Evolutionary conservation across 2,888 invertebrate genomes (phyloP), one percentile per base, ranked within the genome.

Genomic region (Aphidius colemani): DNA sequence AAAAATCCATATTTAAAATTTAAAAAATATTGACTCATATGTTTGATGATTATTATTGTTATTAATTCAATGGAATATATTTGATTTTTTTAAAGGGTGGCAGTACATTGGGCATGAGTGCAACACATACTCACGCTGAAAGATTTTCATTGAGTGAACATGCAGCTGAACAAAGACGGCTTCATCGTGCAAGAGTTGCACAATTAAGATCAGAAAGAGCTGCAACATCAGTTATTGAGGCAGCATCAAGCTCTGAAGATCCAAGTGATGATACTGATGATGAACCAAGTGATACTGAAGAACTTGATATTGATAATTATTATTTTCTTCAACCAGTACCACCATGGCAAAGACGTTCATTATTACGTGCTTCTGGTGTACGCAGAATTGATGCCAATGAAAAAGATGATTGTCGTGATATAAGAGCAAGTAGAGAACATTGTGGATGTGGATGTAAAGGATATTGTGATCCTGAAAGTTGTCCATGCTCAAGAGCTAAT

Each of bases 361-460:
- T 98, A 60, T 85, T 98, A 13, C 88, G 96, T 61, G 92, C 94
- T n/a, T 93, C 97, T 7, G 98, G 98, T 0, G 92, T 98, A 0
- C 87, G 94, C 59, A 95, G 96, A 84, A 97, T 98, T 75, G 98
- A 98, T 83, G 89, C 92, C 5, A 84, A 88, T 66, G 98, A 98
- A 84, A 97, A 96, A 82, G 94, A 95, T 78, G 96, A 96, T 77
- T 98, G 98, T 80, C 88, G 94, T 62, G 91, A 94, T 71, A 97
- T 98, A 72, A 87, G 97, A 68, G 89, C 92, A 40, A 96, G 96
- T 7, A 86, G 97, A 13, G 97, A 98, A 80, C 92, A 94, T 75
- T 96, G 96, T 82, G 96, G 96, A 50, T 96, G 96, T 82, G 90
- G 91, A 55, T 96, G 96, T 80, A 92, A 95, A 82, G 93, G 93